Evolutionary conservation across 2,797 vertebrate genomes (phyloP).

Genomic region (Aulostomus chinensis): DNA sequence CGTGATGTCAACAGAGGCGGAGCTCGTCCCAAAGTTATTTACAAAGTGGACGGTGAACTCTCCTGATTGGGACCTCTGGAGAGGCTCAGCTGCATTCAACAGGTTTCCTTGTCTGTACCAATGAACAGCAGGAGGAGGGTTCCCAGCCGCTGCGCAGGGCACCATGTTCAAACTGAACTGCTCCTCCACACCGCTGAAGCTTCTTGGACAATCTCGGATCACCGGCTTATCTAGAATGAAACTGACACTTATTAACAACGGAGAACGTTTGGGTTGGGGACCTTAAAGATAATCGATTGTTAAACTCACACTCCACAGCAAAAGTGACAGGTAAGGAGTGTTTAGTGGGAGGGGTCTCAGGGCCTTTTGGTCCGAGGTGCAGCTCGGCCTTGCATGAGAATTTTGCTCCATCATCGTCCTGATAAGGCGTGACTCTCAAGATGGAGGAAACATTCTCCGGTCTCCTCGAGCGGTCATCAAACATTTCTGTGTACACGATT

Average conservation of each 20-base stretch:
- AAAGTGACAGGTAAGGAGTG: constrained; percentile 21
- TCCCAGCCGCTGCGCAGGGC: constrained; percentile 32
- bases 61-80: constrained; percentile 48
- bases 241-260: neutral
- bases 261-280: too few relatives aligned
- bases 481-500: accelerated
- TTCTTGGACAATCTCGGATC: neutral
- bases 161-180: constrained; percentile 9
- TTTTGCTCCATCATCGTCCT: constrained; percentile 11
- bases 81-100: constrained; percentile 3
- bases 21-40: neutral
- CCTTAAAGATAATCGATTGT: neutral
- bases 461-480: accelerated
- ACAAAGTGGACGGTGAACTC: constrained; percentile 1
- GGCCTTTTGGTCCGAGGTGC: constrained; percentile 48
- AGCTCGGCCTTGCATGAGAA: constrained; percentile 61
- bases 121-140: constrained; percentile 40
- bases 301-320: constrained; percentile 54
- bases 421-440: neutral
- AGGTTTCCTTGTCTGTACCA: constrained; percentile 27
- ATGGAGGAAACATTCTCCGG: neutral
- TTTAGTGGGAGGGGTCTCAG: neutral
- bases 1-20: constrained; percentile 20
- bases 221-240: constrained; percentile 52
- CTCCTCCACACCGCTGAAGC: neutral